Percentiles rank a stretch among this genome's conserved stretches.
phyloP scores from a whole-genome alignment of 35 echinoderm and acorn worm species.

The Heliocidaris erythrogramma region DNA sequence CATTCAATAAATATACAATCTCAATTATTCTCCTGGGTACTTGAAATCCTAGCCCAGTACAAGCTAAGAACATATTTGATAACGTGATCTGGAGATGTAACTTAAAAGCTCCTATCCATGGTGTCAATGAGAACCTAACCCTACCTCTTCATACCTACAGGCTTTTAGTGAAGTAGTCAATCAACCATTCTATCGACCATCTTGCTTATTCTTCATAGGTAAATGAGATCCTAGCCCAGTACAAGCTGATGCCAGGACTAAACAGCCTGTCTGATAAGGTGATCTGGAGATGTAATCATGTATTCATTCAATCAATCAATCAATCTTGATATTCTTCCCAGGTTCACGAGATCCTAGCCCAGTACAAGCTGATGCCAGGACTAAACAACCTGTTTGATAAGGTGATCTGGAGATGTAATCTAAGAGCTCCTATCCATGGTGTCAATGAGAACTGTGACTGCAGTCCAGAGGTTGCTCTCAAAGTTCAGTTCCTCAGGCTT shows the following conservation, averaged over 20 bases:
- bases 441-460: conserved; percentile 97
- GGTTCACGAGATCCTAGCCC: conserved; percentile 86
- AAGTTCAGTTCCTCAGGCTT: conserved; percentile 93
- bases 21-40: no score
- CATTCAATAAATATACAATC: no score
- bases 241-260: conserved; percentile 85
- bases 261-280: conserved; percentile 92
- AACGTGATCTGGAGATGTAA: no score
- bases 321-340: not conserved
- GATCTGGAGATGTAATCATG: conserved; percentile 82
- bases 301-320: no score
- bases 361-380: conserved; percentile 82
- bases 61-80: no score
- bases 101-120: not conserved
- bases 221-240: conserved; percentile 77
- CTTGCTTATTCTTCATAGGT: conserved; percentile 36
- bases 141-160: no score
- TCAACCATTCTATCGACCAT: no score
- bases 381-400: conserved; percentile 93
- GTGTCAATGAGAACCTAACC: no score
- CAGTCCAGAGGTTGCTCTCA: conserved; percentile 97
- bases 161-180: no score
- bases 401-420: conserved; percentile 93
- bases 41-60: no score
- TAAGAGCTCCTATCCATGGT: conserved; percentile 70